Evolutionary conservation across 2,888 invertebrate species (phyloP), one percentile per base, ranked within the genome.

Genomic region (Cryptops parisi): DNA sequence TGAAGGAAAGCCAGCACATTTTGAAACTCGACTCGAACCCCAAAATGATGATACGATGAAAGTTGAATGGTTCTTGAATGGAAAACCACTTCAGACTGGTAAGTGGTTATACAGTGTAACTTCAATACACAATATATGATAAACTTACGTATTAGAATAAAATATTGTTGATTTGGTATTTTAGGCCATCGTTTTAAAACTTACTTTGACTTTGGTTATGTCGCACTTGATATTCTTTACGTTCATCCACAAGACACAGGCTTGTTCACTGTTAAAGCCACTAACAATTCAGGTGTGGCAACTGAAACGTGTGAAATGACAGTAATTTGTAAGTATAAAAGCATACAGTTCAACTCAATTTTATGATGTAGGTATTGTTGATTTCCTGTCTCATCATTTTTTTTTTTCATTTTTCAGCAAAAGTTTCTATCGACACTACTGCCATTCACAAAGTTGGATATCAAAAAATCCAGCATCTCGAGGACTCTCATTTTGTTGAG

Each of bases 171-270:
- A 33, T 9, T 33, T 33, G 9, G 15, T 33, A 15, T 33, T 33
- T 33, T 33, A 69, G 72, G 73, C 39, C 72, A 73, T 60, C 80
- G 96, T 61, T 96, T 90, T 65, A 90, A 90, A 70, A 89, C 87
- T 6, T 87, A 88, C 67, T 84, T 93, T 63, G 94, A 97, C 70
- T 96, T 97, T 71, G 96, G 96, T 55, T 94, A 93, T 66, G 93
- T 96, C 21, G 90, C 94, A 33, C 76, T 98, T 59, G 96, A 97
- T 64, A 90, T 97, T 62, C 75, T 89, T 55, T 88, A 84, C 69
- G 90, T 93, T 19, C 81, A 91, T 57, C 80, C 86, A 40, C 90
- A 93, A 66, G 94, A 97, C 71, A 80, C 85, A 58, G 96, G 96
- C 50, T 80, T 83, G 38, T 98, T 96, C 70, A 89, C 89, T 0